A percentile compares a stretch with the other conserved stretches of the same genome.
Conservation (phyloP, 1,140 invertebrate genomes). For the Chionoecetes opilio region DNA sequence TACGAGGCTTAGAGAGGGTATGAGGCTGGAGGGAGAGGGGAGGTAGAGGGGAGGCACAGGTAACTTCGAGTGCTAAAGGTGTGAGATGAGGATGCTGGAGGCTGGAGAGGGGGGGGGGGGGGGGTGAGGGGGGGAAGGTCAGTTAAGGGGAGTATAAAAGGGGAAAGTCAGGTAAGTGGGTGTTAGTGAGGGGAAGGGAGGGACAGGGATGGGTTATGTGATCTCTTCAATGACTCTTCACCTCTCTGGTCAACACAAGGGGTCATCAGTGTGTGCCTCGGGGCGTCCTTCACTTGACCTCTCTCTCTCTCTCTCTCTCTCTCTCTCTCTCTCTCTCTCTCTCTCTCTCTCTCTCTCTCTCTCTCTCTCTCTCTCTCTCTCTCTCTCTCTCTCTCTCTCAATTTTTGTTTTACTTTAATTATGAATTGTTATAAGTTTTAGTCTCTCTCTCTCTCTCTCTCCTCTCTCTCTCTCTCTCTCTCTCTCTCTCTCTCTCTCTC, state of each 20-base stretch:
- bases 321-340: conserved; percentile 23
- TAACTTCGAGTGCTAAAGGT: background rate
- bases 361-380: conserved; percentile 6
- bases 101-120: background rate
- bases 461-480: conserved; percentile 17
- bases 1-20: background rate
- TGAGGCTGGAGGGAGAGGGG: background rate
- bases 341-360: conserved; percentile 52
- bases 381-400: background rate
- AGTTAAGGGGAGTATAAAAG: background rate
- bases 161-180: too few relatives aligned
- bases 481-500: conserved; percentile 20
- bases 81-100: background rate
- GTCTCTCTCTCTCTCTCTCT: too few relatives aligned
- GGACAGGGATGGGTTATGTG: background rate
- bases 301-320: conserved; percentile 46
- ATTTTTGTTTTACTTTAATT: background rate
- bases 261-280: background rate
- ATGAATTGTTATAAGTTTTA: background rate
- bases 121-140: background rate
- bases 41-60: background rate
- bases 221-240: conserved; percentile 39
- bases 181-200: background rate
- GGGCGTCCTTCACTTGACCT: background rate
- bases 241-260: conserved; percentile 41